phyloP scores from a whole-genome alignment of 1,140 invertebrate genomes.

The Eufriesea mexicana region DNA sequence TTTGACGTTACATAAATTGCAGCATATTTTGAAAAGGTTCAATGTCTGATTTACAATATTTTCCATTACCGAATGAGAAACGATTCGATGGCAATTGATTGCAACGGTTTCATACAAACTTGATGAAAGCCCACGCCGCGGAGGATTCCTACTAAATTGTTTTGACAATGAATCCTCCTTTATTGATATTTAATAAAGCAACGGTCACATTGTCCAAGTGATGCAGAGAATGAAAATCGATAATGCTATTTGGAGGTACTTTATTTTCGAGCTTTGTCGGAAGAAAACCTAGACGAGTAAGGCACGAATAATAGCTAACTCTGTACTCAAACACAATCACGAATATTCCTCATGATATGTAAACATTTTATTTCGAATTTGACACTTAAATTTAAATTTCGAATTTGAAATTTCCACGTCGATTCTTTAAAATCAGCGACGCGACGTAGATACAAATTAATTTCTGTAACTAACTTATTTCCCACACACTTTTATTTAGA shows the following conservation, averaged over 20 bases:
- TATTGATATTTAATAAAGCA: constrained; percentile 37
- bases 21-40: constrained; percentile 8
- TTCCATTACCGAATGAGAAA: constrained; percentile 31
- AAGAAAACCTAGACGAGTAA: neutral
- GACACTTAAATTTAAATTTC: neutral
- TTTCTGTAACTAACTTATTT: too few relatives aligned
- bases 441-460: neutral
- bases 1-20: neutral
- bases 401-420: neutral
- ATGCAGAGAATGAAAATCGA: neutral
- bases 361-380: neutral
- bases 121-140: constrained; percentile 10
- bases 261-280: neutral
- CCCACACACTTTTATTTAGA: too few relatives aligned
- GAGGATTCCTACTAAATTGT: constrained; percentile 15
- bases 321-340: neutral
- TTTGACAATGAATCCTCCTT: constrained; percentile 32
- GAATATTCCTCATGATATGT: neutral
- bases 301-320: neutral
- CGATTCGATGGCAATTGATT: constrained; percentile 16
- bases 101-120: constrained; percentile 20
- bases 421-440: accelerated
- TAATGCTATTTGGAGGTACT: neutral
- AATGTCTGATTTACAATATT: neutral
- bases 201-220: neutral